These are phyloP conservation scores for Quadroppia sp. DNA, from an alignment of 2,888 invertebrate genomes.

Conservation along the genomic window DNA sequence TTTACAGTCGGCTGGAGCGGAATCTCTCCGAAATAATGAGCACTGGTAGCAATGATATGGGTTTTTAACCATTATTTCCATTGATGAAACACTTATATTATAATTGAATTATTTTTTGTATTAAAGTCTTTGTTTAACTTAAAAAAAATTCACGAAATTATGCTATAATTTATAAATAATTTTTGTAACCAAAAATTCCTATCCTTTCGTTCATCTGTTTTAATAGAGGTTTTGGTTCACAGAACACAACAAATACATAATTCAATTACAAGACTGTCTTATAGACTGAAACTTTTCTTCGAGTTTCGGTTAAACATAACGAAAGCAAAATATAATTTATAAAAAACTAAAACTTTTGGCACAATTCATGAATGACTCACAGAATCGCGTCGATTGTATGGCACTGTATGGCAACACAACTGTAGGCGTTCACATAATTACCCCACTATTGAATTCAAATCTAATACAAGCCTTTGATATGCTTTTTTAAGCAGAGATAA, in stretches of 20 bases:
- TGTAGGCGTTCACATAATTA: conserved; percentile 1
- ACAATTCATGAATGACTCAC: not conserved
- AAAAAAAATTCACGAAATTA: not conserved
- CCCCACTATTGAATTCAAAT: not conserved
- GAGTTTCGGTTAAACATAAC: too few relatives aligned
- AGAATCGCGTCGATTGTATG: not conserved
- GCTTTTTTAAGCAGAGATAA: not conserved
- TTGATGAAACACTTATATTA: not conserved
- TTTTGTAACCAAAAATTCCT: not conserved
- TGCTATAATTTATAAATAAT: not conserved
- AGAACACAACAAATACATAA: not conserved
- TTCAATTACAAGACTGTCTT: too few relatives aligned
- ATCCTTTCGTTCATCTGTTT: not conserved
- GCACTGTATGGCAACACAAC: not conserved
- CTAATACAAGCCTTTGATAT: not conserved
- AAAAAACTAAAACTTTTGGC: conserved; percentile 14
- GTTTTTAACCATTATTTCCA: conserved; percentile 6
- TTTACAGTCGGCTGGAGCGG: conserved; percentile 13
- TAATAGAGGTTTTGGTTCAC: not conserved
- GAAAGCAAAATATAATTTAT: not conserved
- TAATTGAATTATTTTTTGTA: conserved; percentile 1
- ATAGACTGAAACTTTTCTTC: too few relatives aligned
- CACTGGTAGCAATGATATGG: conserved; percentile 2
- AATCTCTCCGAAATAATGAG: not conserved
- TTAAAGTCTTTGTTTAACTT: not conserved